Base-by-base conservation (phyloP, 2,888 invertebrate species). In the Calliphora vomitoria region DNA sequence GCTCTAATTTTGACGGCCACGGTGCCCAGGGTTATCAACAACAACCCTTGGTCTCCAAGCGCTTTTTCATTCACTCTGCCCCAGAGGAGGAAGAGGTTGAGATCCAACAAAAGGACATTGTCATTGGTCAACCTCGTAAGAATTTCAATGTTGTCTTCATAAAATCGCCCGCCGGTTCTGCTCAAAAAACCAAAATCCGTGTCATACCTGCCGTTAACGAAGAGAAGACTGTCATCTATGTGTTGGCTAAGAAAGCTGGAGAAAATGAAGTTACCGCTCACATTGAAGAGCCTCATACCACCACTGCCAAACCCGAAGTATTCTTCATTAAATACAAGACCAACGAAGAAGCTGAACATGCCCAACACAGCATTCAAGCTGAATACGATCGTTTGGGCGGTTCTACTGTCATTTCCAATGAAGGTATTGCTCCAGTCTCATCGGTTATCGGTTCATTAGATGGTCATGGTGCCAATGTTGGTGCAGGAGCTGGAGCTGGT, bases 131-230 rank as follows among this genome's bases (percentile, higher is more conserved):
- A 15, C 69, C 89, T 20, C 89, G 88, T 74, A 89, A 89, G 74
- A 90, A 90, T 78, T 90, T 89, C 71, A 90, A 90, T 79, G 88
- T 90, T 5, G 89, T 90, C 18, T 90, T 90, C 76, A 89, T 90
- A 38, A 90, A 89, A 38, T 86, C 90, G 10, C 89, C 90, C 0
- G 80, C 58, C 13, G 88, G 85, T 53, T 10, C 75, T 8, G 82
- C 86, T 11, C 86, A 76, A 38, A 71, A 78, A 3, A 85, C 89
- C 18, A 68, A 87, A 13, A 18, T 90, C 8, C 90, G 89, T 69
- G 86, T 90, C 62, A 86, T 88, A 20, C 90, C 90, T 6, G 90
- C 90, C 64, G 76, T 88, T 68, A 90, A 89, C 41, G 90, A 90
- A 75, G 90, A 90, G 1, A 90, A 89, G 66, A 90, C 90, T 41